A percentile compares a stretch with the other conserved stretches of the same genome.
phyloP scores from a whole-genome alignment of 2,797 vertebrate genomes.

The Echeneis naucrates region DNA sequence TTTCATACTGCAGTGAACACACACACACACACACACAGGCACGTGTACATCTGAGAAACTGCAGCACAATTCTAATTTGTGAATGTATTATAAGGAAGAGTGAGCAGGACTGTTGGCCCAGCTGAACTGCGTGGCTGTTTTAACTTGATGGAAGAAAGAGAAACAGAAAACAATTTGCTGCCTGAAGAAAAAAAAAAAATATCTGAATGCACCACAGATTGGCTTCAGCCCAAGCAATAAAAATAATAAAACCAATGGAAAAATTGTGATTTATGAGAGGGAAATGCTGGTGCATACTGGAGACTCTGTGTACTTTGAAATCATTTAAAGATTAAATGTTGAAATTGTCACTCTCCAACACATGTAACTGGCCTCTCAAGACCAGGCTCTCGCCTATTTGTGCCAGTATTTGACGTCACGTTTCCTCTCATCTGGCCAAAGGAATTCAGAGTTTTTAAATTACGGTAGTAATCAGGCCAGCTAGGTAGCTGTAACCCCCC shows the following conservation, averaged over 20 bases:
- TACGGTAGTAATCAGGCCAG: constrained; percentile 64
- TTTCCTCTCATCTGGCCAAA: constrained; percentile 46
- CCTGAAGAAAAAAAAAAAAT: constrained; percentile 60
- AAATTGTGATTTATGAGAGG: constrained; percentile 46
- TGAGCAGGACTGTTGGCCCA: constrained; percentile 56
- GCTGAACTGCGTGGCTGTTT: constrained; percentile 56
- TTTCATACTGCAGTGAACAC: constrained; percentile 24
- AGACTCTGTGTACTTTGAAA: constrained; percentile 45
- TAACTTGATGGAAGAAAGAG: constrained; percentile 56
- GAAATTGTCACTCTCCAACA: constrained; percentile 49
- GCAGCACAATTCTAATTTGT: constrained; percentile 57
- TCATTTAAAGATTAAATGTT: constrained; percentile 23
- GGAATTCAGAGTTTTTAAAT: constrained; percentile 60
- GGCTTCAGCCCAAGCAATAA: constrained; percentile 52
- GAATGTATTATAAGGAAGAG: constrained; percentile 57
- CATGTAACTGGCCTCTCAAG: constrained; percentile 53
- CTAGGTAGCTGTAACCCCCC: constrained; percentile 52
- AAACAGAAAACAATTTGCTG: constrained; percentile 57
- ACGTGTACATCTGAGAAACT: constrained; percentile 38
- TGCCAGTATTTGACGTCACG: constrained; percentile 39
- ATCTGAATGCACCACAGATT: constrained; percentile 60
- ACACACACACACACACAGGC: constrained; percentile 12
- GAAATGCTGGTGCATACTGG: constrained; percentile 35
- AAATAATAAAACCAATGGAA: constrained; percentile 55
- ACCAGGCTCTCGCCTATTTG: constrained; percentile 14